Base-by-base conservation (phyloP, 2,888 invertebrate species). In the Raillietiella orientalis region DNA sequence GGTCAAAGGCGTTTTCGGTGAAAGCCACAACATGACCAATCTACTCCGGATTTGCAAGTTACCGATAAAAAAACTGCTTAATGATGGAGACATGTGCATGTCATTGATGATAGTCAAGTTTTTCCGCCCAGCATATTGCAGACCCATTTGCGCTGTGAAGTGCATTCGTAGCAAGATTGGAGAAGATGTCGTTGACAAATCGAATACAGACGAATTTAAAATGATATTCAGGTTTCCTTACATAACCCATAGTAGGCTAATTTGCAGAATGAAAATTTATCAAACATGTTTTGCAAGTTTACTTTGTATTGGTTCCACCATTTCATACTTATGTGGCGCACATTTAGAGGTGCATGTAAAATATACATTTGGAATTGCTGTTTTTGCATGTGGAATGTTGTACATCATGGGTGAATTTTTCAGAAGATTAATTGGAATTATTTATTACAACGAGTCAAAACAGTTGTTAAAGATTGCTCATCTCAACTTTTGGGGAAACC, bases 261-360 rank as follows among this genome's bases (percentile, higher is more conserved):
- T 22, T 6, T 22, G 22, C 11, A 8, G 22, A 6, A 8, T 22
- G 10, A 22, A 22, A 22, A n/a, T 22, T 6, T 22, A 22, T 12
- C 22, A 22, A 11, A 22, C 22, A 8, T 9, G 8, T 6, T 6
- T 22, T 6, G 11, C 22, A n/a, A 5, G 6, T 6, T 11, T 22
- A 6, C 10, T 12, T 6, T 11, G 6, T 11, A 8, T 12, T 8
- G 6, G 10, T 6, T n/a, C 11, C 6, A 8, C 22, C n/a, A 12
- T 22, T 9, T 6, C 5, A 12, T 5, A 8, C 6, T 6, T 8
- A 12, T 6, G 5, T 9, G 22, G 22, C 6, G n/a, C n/a, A n/a
- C 8, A n/a, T 22, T 6, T 22, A 6, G 22, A 6, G 5, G 6
- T 12, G 6, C 22, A 22, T 12, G 11, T 6, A 6, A 6, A 6